A percentile compares a stretch with the other conserved stretches of the same genome.
These are phyloP conservation scores for Metridium senile DNA, from an alignment of 92 coral and sea anemone species.

Conservation along the genomic window DNA sequence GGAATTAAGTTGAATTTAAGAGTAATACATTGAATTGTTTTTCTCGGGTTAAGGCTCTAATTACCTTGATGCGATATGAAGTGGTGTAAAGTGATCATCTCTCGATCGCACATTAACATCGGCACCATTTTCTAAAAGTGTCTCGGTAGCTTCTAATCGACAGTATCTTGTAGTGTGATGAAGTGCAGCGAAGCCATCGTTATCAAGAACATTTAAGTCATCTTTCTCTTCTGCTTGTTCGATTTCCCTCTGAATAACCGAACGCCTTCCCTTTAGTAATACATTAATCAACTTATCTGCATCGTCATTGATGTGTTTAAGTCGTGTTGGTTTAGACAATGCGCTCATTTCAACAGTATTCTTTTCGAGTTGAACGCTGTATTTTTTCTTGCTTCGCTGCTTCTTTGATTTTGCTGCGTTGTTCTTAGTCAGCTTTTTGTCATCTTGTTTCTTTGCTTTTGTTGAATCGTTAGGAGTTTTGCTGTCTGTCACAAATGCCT, in stretches of 20 bases:
- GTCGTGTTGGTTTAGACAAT: not conserved
- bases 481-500: not conserved
- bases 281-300: not conserved
- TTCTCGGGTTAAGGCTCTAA: not conserved
- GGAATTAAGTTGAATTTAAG: too few relatives aligned
- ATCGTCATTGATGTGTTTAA: not conserved
- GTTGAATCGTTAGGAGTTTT: too few relatives aligned
- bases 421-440: not conserved
- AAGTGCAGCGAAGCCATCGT: constrained; percentile 59
- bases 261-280: not conserved
- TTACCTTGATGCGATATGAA: constrained; percentile 81
- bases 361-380: not conserved
- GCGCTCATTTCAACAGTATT: not conserved
- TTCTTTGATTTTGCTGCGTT: not conserved
- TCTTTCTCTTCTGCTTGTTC: not conserved
- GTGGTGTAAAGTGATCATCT: constrained; percentile 56
- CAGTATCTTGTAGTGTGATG: constrained; percentile 66
- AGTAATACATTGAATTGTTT: not conserved
- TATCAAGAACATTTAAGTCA: constrained; percentile 37
- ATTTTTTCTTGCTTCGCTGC: constrained; percentile 1
- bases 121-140: constrained; percentile 58
- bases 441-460: too few relatives aligned
- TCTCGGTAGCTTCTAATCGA: constrained; percentile 50
- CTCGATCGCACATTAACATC: constrained; percentile 46
- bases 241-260: constrained; percentile 2